phyloP scores from a whole-genome alignment of 2,797 vertebrate genomes.

The Momotus momota region DNA sequence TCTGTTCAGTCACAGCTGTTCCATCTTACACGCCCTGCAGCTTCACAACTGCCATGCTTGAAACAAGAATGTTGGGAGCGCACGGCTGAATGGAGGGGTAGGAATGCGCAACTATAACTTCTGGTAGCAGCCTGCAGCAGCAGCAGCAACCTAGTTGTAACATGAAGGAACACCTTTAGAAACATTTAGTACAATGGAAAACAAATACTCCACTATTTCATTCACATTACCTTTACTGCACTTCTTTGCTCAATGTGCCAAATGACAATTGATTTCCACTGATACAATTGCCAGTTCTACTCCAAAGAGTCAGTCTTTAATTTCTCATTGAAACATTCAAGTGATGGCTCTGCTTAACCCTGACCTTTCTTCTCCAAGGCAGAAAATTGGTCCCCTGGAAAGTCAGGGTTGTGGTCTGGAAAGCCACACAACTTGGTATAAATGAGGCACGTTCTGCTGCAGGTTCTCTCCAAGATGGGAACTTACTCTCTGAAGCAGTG shows the following conservation, averaged over 20 bases:
- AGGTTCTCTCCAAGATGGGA: not conserved
- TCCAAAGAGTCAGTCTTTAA: not conserved
- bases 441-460: not conserved
- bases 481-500: slow-evolving; percentile 92
- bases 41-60: not conserved
- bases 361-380: not conserved
- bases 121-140: not conserved
- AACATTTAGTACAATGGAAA: not conserved
- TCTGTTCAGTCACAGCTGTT: not conserved
- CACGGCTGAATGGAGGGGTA: not conserved
- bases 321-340: not conserved
- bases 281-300: not conserved
- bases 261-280: not conserved
- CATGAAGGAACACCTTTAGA: accelerated
- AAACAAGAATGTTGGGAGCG: not conserved
- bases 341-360: not conserved
- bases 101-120: not conserved
- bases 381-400: not conserved
- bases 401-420: not conserved
- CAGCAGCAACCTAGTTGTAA: not conserved
- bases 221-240: not conserved
- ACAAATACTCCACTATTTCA: not conserved
- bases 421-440: not conserved
- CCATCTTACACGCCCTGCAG: not conserved
- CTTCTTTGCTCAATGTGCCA: not conserved